Conservation (phyloP, 2,888 invertebrate species). For the Cheilosia pagana region DNA sequence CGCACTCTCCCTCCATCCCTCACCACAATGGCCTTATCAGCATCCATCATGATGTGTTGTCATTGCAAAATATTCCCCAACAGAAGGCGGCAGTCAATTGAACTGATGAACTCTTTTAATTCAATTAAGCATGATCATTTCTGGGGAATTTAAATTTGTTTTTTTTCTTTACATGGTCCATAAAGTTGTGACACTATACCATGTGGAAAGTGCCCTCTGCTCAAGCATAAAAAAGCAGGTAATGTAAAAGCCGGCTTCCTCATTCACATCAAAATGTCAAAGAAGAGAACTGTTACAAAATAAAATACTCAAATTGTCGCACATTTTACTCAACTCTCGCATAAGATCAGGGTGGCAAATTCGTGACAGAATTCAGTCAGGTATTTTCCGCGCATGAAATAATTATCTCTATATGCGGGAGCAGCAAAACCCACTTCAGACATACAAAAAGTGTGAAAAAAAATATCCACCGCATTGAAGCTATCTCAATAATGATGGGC, state of each 20-base stretch:
- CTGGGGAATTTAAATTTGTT: neutral
- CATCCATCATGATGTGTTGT: conserved; percentile 4
- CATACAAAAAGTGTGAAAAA: conserved; percentile 1
- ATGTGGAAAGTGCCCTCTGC: neutral
- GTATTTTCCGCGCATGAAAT: conserved; percentile 48
- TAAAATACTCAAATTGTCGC: neutral
- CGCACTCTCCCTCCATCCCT: neutral
- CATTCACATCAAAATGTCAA: neutral
- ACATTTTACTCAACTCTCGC: neutral
- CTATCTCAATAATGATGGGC: conserved; percentile 4
- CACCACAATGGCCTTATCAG: neutral
- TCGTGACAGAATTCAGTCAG: conserved; percentile 41
- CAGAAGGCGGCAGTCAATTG: conserved; percentile 60
- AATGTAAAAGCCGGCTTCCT: neutral
- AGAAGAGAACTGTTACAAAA: neutral
- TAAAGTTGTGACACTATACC: neutral
- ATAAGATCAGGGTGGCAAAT: conserved; percentile 23
- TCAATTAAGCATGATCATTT: conserved; percentile 58
- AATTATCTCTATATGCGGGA: conserved; percentile 23
- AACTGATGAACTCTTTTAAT: conserved; percentile 70
- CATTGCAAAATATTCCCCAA: conserved; percentile 62
- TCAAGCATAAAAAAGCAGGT: neutral
- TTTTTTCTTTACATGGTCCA: neutral
- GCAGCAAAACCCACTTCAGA: conserved; percentile 13
- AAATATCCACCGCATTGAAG: neutral